Conservation (phyloP, 2,113 vertebrate species). For the Tricholaema leucomelas region DNA sequence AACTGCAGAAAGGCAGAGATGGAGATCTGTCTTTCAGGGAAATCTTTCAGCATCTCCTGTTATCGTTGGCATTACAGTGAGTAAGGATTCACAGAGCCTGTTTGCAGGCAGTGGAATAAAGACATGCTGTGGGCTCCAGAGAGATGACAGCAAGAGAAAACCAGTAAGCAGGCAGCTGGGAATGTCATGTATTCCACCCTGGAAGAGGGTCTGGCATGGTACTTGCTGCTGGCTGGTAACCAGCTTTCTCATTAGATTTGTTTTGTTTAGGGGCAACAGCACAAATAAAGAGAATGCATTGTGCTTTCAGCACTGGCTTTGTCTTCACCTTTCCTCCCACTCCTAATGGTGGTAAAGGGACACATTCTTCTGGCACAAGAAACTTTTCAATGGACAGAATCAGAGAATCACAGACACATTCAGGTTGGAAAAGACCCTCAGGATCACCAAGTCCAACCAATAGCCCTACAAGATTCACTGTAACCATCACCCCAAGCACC, state of each 20-base stretch:
- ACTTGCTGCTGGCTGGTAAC: neutral
- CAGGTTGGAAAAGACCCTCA: too few relatives aligned
- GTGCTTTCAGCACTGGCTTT: neutral
- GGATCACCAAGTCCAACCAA: too few relatives aligned
- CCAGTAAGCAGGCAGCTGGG: neutral
- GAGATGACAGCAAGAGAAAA: neutral
- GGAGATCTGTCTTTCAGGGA: neutral
- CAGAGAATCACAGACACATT: neutral
- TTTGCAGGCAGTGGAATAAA: conserved; percentile 6
- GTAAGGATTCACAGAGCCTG: neutral
- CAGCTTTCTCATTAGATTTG: neutral
- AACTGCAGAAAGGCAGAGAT: neutral
- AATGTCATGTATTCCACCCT: neutral
- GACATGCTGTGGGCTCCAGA: neutral
- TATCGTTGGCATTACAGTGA: neutral
- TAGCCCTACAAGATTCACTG: too few relatives aligned
- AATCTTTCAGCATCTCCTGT: neutral
- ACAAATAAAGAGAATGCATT: neutral
- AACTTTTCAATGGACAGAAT: neutral
- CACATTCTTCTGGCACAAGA: neutral
- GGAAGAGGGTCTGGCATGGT: neutral
- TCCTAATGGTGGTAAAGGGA: neutral
- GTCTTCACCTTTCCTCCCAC: neutral
- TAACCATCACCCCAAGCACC: too few relatives aligned
- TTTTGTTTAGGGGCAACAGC: neutral